These are phyloP conservation scores for Bradypodion ventrale DNA, from an alignment of 2,797 vertebrate species.

Conservation along the genomic window DNA sequence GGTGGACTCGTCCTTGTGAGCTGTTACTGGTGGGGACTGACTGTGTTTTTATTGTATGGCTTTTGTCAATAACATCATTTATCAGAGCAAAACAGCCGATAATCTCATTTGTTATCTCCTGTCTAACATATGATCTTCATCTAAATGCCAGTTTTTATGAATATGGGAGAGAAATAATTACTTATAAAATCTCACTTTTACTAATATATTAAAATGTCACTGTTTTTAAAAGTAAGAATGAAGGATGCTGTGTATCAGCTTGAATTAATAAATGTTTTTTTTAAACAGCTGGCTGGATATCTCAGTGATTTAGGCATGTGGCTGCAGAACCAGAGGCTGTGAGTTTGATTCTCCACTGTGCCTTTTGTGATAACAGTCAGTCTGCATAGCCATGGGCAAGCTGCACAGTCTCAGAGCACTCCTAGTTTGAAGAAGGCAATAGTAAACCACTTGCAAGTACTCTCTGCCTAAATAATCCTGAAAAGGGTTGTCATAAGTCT, in stretches of 20 bases:
- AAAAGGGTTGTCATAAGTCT: too few relatives aligned
- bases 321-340: too few relatives aligned
- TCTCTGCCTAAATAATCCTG: too few relatives aligned
- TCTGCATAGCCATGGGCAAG: too few relatives aligned
- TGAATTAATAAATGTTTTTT: constrained; percentile 53
- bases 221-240: constrained; percentile 59
- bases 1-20: constrained; percentile 41
- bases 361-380: too few relatives aligned
- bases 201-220: constrained; percentile 64
- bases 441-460: too few relatives aligned
- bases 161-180: constrained; percentile 52
- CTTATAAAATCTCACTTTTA: constrained; percentile 64
- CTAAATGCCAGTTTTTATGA: constrained; percentile 70
- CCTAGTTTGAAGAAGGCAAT: too few relatives aligned
- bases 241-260: constrained; percentile 43
- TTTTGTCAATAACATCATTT: constrained; percentile 68
- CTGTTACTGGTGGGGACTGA: constrained; percentile 51
- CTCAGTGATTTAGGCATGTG: too few relatives aligned
- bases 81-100: constrained; percentile 61
- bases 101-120: constrained; percentile 64
- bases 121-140: constrained; percentile 54
- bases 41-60: constrained; percentile 55
- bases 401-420: too few relatives aligned
- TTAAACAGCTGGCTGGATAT: too few relatives aligned
- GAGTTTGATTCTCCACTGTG: too few relatives aligned